A percentile compares a stretch with the other conserved stretches of the same genome.
Evolutionary conservation across 2,888 invertebrate species (phyloP).

Genomic region (Phortica okadai): DNA sequence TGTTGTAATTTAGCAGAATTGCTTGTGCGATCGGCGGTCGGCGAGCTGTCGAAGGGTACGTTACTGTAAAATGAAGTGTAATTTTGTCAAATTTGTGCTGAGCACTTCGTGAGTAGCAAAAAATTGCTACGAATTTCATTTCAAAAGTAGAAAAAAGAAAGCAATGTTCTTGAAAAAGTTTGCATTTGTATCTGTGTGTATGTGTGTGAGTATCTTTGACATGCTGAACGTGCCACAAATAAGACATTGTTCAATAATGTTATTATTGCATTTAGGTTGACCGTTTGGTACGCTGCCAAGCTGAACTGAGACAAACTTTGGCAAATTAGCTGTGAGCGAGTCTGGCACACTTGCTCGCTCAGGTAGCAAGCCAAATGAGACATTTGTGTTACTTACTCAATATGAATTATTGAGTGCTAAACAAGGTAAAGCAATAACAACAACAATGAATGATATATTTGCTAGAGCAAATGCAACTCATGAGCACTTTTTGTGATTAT

Average conservation of each 20-base stretch:
- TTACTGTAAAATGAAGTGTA: neutral
- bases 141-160: neutral
- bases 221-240: neutral
- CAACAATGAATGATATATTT: too few species aligned
- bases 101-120: neutral
- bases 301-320: neutral
- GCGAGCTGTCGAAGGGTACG: neutral
- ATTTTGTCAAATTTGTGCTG: constrained; percentile 1
- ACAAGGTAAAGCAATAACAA: too few species aligned
- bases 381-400: too few species aligned
- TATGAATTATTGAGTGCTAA: too few species aligned
- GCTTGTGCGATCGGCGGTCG: neutral
- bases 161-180: neutral
- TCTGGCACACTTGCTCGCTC: too few species aligned
- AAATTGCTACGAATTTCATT: neutral
- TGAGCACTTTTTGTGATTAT: too few species aligned
- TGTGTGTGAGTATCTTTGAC: neutral
- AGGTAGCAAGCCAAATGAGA: too few species aligned
- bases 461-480: too few species aligned
- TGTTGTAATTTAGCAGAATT: constrained; percentile 50
- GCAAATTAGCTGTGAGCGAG: neutral
- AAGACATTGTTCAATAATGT: neutral
- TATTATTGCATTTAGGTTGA: neutral
- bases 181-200: neutral
- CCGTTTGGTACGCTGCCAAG: neutral